Conservation (phyloP, 2,113 vertebrate species). For the Cebus imitator region DNA sequence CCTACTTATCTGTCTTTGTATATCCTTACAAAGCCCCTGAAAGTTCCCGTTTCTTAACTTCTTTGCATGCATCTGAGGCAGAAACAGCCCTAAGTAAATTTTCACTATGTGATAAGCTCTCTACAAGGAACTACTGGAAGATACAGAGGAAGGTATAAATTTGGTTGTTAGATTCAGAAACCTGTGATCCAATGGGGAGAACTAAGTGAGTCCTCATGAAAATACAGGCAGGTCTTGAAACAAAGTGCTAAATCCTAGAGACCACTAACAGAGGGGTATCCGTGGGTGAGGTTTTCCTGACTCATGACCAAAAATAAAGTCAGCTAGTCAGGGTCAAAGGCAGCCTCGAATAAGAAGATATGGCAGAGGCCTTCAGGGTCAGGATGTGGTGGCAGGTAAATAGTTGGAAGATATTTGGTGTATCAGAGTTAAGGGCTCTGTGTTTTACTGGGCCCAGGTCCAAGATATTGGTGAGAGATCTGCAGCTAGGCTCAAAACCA, state of each 20-base stretch:
- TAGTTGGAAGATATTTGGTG: not conserved
- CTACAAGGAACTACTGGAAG: not conserved
- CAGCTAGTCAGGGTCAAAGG: not conserved
- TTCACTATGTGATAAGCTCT: not conserved
- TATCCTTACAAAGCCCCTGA: not conserved
- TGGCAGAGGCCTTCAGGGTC: not conserved
- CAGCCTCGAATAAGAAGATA: not conserved
- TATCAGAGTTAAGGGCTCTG: not conserved
- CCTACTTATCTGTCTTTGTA: slow-evolving; percentile 23
- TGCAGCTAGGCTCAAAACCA: not conserved
- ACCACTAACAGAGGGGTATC: not conserved
- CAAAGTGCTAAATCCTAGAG: not conserved
- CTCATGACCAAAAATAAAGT: not conserved
- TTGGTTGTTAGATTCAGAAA: slow-evolving; percentile 3
- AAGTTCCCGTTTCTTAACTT: not conserved
- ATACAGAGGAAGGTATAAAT: not conserved
- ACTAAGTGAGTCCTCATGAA: not conserved
- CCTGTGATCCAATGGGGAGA: not conserved
- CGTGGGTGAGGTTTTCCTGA: not conserved
- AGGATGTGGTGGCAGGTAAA: not conserved
- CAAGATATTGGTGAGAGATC: not conserved
- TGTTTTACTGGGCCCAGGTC: not conserved
- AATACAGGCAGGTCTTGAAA: not conserved
- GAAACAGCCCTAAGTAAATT: not conserved
- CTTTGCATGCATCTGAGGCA: not conserved